Conservation (phyloP, 1,140 invertebrate genomes). For the Pseudobourletiella spinata region DNA sequence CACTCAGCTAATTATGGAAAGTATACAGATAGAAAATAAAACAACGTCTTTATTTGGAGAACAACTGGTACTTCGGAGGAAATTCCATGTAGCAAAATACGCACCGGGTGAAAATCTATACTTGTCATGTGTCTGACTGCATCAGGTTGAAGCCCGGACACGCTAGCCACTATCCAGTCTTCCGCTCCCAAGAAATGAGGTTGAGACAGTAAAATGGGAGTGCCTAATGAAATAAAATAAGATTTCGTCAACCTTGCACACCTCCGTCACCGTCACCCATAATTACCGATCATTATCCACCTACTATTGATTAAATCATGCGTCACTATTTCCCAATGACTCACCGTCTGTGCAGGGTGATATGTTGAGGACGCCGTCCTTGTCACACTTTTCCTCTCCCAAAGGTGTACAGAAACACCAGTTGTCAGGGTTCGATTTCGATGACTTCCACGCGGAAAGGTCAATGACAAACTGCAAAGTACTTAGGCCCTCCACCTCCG, state of each 20-base stretch:
- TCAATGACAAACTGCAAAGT: not conserved
- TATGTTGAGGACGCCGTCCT: not conserved
- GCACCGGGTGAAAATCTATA: not conserved
- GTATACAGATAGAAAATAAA: not conserved
- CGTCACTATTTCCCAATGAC: too few species aligned
- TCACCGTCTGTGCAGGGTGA: not conserved
- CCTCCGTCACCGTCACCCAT: too few species aligned
- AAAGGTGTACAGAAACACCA: not conserved
- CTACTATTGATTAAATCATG: too few species aligned
- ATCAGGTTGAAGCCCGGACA: not conserved
- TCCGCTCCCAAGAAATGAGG: not conserved
- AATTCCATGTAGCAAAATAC: not conserved
- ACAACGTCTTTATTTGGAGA: too few species aligned
- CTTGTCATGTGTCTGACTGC: not conserved
- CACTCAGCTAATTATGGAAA: not conserved
- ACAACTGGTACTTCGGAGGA: not conserved
- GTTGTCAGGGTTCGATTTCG: not conserved
- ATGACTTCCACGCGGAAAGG: not conserved
- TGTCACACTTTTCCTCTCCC: not conserved
- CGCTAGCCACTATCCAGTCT: not conserved
- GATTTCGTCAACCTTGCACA: too few species aligned
- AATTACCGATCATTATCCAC: too few species aligned
- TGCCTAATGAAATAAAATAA: too few species aligned
- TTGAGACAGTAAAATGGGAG: too few species aligned
- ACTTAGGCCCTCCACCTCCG: too few species aligned